Base-by-base conservation (phyloP, 1,140 invertebrate species). In the Lordiphosa collinella region DNA sequence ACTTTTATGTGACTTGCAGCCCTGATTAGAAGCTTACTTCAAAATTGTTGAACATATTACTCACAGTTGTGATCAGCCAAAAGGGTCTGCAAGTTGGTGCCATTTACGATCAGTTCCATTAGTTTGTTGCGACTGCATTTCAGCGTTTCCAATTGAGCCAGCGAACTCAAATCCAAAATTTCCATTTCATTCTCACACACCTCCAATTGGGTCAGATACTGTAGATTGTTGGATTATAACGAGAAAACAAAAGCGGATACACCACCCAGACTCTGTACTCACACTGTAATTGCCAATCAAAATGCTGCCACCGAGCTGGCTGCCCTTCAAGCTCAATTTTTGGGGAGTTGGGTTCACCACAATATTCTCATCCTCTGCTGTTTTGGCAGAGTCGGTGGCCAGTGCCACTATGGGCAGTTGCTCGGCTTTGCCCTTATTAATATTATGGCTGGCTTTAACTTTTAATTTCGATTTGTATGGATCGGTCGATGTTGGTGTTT, bases 201-300 rank as follows among this genome's bases (percentile, higher is more conserved):
- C 78, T 95, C 94, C 71, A 95, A 88, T 70, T 94, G 92, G 34
- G 92, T 93, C 52, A 94, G 86, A 87, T 93, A 93, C 93, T 94
- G 86, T 13, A 78, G 46, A 51, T 11, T 36, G 47, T 32, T 12
- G 47, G 31, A 62, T 62, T 6, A 5, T 9, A 25, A 16, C 29
- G 14, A 44, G 44, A 51, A 51, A 51, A 36, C 18, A 48, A 18
- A 11, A 10, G 8, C 13, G 11, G 12, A 6, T 11, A 22, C 10
- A 35, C 18, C n/a, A 18, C 25, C 29, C 43, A 22, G 29, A 12
- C 2, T 44, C n/a, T 29, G 9, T 34, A 40, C 74, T 92, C 91
- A 95, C 94, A 73, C 94, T 94, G 88, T 95, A 96, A 88, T 95
- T 95, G 57, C 94, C 94, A 25, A 96, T 91, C 62, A 96, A 93